phyloP scores from a whole-genome alignment of 2,113 vertebrate species.

The Neogale vison region DNA sequence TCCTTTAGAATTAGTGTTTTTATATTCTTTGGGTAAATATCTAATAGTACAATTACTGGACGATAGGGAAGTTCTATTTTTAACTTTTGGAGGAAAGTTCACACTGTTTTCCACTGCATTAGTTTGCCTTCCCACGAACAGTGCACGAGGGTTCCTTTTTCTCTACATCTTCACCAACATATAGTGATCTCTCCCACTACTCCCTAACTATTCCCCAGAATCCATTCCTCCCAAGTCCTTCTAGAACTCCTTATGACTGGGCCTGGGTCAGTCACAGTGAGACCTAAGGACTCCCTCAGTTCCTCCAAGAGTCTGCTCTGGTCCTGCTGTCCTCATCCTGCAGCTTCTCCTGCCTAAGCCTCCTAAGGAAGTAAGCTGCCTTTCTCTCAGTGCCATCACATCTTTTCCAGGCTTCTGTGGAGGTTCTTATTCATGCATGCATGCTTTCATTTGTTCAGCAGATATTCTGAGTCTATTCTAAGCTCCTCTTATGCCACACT shows the following conservation, averaged over 20 bases:
- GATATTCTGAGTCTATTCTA: not conserved
- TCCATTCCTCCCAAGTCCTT: no score
- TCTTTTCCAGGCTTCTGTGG: not conserved
- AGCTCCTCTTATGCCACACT: not conserved
- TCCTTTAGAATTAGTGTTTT: no score
- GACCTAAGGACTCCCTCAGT: not conserved
- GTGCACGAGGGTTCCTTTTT: not conserved
- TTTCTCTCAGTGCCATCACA: not conserved
- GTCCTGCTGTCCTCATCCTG: not conserved
- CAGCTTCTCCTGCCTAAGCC: not conserved
- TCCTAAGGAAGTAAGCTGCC: not conserved
- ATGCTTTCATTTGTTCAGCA: not conserved
- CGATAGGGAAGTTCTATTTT: no score
- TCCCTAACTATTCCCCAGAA: not conserved
- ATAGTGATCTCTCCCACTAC: no score
- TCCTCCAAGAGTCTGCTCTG: not conserved
- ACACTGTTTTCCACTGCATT: no score
- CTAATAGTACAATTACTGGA: no score
- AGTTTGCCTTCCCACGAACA: not conserved
- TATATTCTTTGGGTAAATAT: no score
- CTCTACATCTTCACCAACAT: not conserved
- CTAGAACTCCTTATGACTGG: not conserved
- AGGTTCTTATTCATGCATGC: not conserved
- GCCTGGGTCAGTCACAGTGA: not conserved
- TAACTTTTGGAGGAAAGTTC: no score